A percentile compares a stretch with the other conserved stretches of the same genome.
Evolutionary conservation across 2,797 vertebrate species (phyloP).

Genomic region (Lepus oiostolus): DNA sequence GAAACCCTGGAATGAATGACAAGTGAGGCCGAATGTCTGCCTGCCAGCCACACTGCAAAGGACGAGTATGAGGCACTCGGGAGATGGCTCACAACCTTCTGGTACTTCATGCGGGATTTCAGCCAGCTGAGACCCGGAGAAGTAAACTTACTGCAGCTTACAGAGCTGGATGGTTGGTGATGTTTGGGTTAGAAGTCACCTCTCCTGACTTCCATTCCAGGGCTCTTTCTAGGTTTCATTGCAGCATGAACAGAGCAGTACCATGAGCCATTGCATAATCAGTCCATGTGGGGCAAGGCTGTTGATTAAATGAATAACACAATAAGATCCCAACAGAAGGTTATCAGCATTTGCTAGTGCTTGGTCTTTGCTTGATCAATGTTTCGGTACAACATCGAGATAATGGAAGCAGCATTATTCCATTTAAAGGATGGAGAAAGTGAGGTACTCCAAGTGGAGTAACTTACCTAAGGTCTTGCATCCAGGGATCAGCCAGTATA

Average conservation of each 20-base stretch:
- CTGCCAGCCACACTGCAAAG: background rate
- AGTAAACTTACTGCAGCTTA: background rate
- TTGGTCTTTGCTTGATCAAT: background rate
- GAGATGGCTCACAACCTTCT: background rate
- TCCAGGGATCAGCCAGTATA: background rate
- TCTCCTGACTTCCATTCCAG: background rate
- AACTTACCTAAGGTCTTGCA: background rate
- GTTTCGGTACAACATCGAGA: background rate
- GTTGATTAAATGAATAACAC: background rate
- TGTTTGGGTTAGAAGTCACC: background rate
- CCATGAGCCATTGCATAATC: background rate
- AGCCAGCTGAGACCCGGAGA: background rate
- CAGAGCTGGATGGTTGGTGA: background rate
- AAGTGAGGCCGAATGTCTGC: slow-evolving; percentile 1
- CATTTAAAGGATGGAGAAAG: background rate
- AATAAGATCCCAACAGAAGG: background rate
- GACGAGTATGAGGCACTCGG: background rate
- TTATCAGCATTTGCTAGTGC: background rate
- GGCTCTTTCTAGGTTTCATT: background rate
- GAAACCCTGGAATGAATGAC: slow-evolving; percentile 51
- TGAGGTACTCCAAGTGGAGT: background rate
- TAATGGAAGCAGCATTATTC: background rate
- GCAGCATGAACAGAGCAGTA: background rate
- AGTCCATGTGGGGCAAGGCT: background rate
- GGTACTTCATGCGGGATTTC: background rate